phyloP scores from a whole-genome alignment of 2,113 vertebrate genomes.

The Pygoscelis antarcticus region DNA sequence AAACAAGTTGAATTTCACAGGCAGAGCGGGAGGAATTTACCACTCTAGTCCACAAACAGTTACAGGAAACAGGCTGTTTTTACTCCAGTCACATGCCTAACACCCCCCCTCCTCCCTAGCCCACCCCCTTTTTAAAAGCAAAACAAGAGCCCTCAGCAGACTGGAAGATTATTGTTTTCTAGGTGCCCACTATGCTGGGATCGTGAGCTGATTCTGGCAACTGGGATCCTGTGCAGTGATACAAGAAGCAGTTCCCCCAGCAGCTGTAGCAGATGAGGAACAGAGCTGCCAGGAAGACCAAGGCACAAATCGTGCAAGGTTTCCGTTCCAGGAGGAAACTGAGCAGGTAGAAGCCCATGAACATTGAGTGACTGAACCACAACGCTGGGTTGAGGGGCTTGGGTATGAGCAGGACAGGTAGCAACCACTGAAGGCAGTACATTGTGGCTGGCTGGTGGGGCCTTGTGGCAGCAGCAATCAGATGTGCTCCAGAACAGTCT shows the following conservation, averaged over 20 bases:
- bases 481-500: background rate
- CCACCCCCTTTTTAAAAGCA: conserved; percentile 66
- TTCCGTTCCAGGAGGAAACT: conserved; percentile 99
- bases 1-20: conserved; percentile 75
- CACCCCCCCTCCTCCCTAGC: conserved; percentile 67
- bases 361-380: conserved; percentile 99
- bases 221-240: conserved; percentile 92
- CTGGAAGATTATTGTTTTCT: conserved; percentile 49
- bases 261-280: conserved; percentile 99
- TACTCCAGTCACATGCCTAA: conserved; percentile 71
- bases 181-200: conserved; percentile 93
- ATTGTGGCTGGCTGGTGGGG: conserved; percentile 74
- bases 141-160: conserved; percentile 47
- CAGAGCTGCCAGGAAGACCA: conserved; percentile 96
- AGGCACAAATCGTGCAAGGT: conserved; percentile 98
- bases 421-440: conserved; percentile 99
- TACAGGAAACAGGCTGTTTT: conserved; percentile 51
- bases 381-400: conserved; percentile 97
- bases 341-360: conserved; percentile 99
- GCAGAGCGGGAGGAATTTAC: conserved; percentile 70
- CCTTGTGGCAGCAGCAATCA: background rate
- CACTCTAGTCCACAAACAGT: conserved; percentile 43
- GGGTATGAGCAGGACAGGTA: conserved; percentile 97
- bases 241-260: conserved; percentile 99
- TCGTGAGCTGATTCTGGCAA: conserved; percentile 90